phyloP scores from a whole-genome alignment of 37 sponge, comb jelly and placozoan genomes.

The Amphimedon queenslandica region DNA sequence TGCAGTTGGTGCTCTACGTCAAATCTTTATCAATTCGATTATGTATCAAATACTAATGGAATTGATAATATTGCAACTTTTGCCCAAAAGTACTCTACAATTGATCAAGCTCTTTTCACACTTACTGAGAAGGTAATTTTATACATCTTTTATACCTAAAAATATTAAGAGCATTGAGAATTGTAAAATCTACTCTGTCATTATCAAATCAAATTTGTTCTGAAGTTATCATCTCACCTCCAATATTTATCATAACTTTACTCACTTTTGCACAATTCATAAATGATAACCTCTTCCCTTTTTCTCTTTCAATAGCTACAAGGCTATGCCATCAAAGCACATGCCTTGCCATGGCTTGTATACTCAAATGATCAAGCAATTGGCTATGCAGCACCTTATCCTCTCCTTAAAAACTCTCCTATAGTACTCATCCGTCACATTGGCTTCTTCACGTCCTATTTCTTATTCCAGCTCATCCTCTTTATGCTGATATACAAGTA shows the following conservation, averaged over 20 bases:
- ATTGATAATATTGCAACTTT: no score
- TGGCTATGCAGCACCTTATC: neutral
- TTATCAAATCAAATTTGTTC: no score
- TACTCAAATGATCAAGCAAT: neutral
- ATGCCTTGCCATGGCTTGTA: neutral
- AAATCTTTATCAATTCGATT: no score
- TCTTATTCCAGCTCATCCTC: neutral
- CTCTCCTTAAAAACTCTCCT: neutral
- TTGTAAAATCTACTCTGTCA: no score
- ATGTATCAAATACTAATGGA: no score
- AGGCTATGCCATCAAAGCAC: neutral
- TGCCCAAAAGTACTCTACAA: no score
- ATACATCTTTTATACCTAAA: no score
- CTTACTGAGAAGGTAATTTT: no score
- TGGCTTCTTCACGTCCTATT: neutral
- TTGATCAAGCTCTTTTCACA: no score
- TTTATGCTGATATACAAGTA: neutral
- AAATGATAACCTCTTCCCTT: neutral
- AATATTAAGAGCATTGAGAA: no score
- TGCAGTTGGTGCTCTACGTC: neutral
- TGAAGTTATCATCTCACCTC: no score
- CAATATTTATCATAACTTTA: no score
- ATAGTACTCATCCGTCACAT: neutral
- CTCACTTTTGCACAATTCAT: neutral
- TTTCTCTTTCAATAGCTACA: neutral